phyloP scores from a whole-genome alignment of 2,888 invertebrate species.

The Sylvicola cinctus region DNA sequence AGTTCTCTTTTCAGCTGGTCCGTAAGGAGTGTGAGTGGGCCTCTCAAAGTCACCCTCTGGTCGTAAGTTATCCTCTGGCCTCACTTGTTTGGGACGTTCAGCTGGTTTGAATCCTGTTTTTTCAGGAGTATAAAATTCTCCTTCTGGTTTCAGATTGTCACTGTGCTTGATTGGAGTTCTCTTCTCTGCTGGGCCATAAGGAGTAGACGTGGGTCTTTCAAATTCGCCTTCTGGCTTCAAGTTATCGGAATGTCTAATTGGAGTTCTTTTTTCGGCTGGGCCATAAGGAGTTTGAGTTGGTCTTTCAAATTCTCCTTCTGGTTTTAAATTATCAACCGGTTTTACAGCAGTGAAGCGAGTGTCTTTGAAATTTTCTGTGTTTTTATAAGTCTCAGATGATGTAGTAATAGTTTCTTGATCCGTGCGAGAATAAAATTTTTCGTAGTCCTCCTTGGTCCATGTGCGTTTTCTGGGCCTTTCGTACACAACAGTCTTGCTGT shows the following conservation, averaged over 20 bases:
- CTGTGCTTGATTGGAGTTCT: constrained; percentile 15
- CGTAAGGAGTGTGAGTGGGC: constrained; percentile 21
- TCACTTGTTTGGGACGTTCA: constrained; percentile 23
- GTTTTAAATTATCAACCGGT: constrained; percentile 25
- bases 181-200: constrained; percentile 6
- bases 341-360: constrained; percentile 12
- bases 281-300: constrained; percentile 25
- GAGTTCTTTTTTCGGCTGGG: constrained; percentile 25
- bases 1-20: constrained; percentile 12
- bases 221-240: constrained; percentile 26
- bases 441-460: constrained; percentile 51
- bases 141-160: constrained; percentile 34
- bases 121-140: constrained; percentile 29
- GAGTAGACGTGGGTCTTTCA: constrained; percentile 15
- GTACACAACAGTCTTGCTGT: constrained; percentile 35
- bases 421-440: constrained; percentile 42
- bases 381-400: constrained; percentile 12
- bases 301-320: constrained; percentile 31
- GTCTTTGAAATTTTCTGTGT: constrained; percentile 39
- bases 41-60: constrained; percentile 31
- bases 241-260: constrained; percentile 31
- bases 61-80: constrained; percentile 29
- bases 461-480: constrained; percentile 38
- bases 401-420: constrained; percentile 28
- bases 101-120: constrained; percentile 20